Percentiles rank a stretch among this genome's conserved stretches.
Evolutionary conservation across 2,113 vertebrate species (phyloP).

Genomic region (Lamprotornis superbus): DNA sequence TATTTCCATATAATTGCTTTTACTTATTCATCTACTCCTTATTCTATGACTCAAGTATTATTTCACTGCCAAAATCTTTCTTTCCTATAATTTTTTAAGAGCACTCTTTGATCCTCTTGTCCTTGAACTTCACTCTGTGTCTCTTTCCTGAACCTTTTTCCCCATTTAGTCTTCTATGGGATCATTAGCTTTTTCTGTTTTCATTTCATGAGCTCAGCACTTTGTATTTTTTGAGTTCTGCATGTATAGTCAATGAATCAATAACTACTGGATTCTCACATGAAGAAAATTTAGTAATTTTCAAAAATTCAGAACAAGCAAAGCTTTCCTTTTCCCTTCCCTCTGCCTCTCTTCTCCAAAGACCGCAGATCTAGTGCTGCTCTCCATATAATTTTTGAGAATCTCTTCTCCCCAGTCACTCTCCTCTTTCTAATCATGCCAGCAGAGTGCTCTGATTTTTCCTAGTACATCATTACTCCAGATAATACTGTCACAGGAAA

Average conservation of each 20-base stretch:
- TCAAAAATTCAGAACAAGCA: background rate
- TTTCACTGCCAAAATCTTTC: background rate
- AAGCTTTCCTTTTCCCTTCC: background rate
- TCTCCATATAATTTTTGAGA: background rate
- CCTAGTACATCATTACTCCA: background rate
- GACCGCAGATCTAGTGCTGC: background rate
- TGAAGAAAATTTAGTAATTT: background rate
- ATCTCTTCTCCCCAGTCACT: background rate
- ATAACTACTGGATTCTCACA: background rate
- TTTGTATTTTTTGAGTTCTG: background rate
- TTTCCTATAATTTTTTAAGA: background rate
- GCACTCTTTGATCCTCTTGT: background rate
- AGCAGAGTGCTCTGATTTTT: background rate
- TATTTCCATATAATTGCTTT: background rate
- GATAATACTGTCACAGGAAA: background rate
- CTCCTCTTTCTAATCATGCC: background rate
- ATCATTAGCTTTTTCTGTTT: background rate
- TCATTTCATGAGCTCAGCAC: background rate
- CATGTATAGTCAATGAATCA: background rate
- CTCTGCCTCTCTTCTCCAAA: background rate
- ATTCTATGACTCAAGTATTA: background rate
- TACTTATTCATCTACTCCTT: background rate
- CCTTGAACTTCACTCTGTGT: background rate
- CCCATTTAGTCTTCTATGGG: background rate
- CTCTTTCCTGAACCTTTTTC: background rate